A percentile compares a stretch with the other conserved stretches of the same genome.
Conservation (phyloP, 2,113 vertebrate genomes). For the Arizona elegans region DNA sequence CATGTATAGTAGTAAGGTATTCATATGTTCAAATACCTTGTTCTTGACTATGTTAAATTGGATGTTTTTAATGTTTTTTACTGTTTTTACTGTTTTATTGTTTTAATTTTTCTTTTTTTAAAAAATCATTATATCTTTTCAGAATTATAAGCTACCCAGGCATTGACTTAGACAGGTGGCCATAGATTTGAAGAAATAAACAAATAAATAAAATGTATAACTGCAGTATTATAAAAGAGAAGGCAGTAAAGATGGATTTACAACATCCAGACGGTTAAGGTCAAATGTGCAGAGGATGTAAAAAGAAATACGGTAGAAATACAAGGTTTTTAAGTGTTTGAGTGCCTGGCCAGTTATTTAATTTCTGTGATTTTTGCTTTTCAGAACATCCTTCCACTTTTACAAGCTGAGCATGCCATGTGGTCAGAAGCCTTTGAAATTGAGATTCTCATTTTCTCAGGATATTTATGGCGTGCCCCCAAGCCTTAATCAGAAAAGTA, state of each 20-base stretch:
- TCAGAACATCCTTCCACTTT: rapidly evolving
- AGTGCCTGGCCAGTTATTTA: neutral
- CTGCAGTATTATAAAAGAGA: neutral
- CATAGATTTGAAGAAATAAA: neutral
- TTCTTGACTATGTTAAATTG: neutral
- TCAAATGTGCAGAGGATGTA: neutral
- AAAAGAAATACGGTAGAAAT: neutral
- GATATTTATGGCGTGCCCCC: neutral
- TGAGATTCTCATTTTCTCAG: rapidly evolving
- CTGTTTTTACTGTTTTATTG: neutral
- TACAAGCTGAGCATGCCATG: neutral
- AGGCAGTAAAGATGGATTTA: neutral
- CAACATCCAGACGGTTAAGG: neutral
- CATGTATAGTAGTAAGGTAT: neutral
- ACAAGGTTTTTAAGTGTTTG: neutral
- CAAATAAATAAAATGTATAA: neutral
- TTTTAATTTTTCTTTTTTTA: neutral
- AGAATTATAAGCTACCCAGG: neutral
- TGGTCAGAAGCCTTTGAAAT: conserved; percentile 15
- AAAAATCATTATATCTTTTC: neutral
- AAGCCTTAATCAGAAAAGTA: neutral
- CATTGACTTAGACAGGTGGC: neutral
- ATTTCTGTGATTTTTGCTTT: neutral
- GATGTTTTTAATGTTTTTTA: neutral
- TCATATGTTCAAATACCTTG: neutral